Evolutionary conservation across 2,113 vertebrate genomes (phyloP).

Genomic region (Chinchilla lanigera): DNA sequence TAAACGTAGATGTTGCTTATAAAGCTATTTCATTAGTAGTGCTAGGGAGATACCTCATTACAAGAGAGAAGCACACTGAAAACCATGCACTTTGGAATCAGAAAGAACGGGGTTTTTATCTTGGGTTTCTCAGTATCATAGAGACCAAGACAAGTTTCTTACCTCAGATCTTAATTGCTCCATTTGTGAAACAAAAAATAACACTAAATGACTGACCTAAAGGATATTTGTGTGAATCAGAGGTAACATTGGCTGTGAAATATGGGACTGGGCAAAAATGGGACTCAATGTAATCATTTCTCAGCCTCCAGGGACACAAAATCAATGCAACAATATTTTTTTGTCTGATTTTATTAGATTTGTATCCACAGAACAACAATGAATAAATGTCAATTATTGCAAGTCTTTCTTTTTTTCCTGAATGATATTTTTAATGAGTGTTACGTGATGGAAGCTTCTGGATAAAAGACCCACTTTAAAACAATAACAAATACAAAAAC

Average conservation of each 20-base stretch:
- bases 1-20: background rate
- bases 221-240: background rate
- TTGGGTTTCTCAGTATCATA: background rate
- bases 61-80: background rate
- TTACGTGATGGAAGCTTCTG: background rate
- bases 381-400: conserved; percentile 47
- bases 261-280: background rate
- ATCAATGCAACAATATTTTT: conserved; percentile 25
- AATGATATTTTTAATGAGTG: background rate
- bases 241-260: background rate
- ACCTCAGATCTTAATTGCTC: background rate
- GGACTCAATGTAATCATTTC: background rate
- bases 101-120: background rate
- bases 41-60: background rate
- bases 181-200: background rate
- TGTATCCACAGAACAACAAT: conserved; percentile 4
- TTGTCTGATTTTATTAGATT: conserved; percentile 1
- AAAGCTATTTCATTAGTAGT: background rate
- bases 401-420: background rate
- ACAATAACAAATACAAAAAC: background rate
- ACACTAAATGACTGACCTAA: background rate
- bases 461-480: conserved; percentile 8
- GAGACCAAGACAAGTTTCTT: background rate
- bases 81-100: background rate
- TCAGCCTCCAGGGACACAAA: background rate